Evolutionary conservation across 2,113 vertebrate genomes (phyloP), one percentile per base, ranked within the genome.

Genomic region (Cricetomys ansorgei): DNA sequence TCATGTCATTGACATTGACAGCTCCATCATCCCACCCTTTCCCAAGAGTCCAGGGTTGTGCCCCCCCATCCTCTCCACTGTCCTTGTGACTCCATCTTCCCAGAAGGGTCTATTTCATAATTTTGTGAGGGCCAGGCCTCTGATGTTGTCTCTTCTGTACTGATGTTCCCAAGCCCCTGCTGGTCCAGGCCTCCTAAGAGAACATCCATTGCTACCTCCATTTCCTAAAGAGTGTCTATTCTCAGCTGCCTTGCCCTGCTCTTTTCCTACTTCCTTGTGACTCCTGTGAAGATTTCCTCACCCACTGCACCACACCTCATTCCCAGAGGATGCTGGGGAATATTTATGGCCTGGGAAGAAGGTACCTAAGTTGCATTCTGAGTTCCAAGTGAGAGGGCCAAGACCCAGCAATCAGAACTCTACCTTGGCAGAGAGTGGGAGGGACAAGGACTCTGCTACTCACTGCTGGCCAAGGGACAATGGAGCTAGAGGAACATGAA

Each of bases 1-100:
- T 29, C 16, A 0, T 4, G 3, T 50, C 50, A 7, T 53, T 8
- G 8, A 83, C 34, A 19, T 7, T 5, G 37, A 27, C 88, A 59
- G 72, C 5, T 43, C 25, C 40, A 2, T 16, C 0, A 0, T 9
- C 4, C 59, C 8, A 31, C 5, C 7, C 13, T 29, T 48, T 69
- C 40, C n/a, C 25, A 37, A 3, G 4, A 5, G 3, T 76, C 72
- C 84, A 88, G 72, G 13, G 5, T 72, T 75, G 72, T 45, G 23
- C 40, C n/a, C 70, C 83, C 40, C 55, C 29, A 31, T 16, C 50
- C 43, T 77, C 29, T 50, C 37, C 21, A 5, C 70, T 73, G 34
- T n/a, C 40, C 40, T 50, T 55, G 67, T 34, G 73, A 17, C 43
- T 70, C 67, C 27, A 2, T 55, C 65, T 88, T 40, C 75, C 34